Base-by-base conservation (phyloP, 2,888 invertebrate species). In the Stenchaetothrips biformis region DNA sequence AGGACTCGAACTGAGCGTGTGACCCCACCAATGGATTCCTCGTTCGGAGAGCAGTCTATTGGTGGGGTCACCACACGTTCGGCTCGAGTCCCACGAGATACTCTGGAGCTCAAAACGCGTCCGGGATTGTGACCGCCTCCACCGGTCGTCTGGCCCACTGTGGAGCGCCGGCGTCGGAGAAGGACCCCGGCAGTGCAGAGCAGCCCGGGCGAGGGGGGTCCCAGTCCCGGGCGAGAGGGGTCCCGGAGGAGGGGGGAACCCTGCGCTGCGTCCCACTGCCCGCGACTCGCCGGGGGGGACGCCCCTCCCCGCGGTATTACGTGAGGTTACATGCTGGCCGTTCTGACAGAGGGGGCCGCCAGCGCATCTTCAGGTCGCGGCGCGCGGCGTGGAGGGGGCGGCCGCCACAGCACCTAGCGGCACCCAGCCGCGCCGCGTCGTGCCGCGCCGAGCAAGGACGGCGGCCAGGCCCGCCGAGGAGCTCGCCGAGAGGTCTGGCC, bases 261-360 rank as follows among this genome's bases (percentile, higher is more conserved):
- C 37, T 1, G 53, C 4, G 53, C 53, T 4, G 53, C 67, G 67
- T 21, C 67, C 67, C 25, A 74, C 21, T 74, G 67, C 21, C 53
- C 53, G 53, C 53, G 53, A 53, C 53, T 53, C 53, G 37, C 37
- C 37, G 37, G 37, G 37, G 37, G 37, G 37, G 37, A 37, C 13
- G 53, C 67, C 25, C 67, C 25, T 11, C 67, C 67, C 67, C 25
- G 21, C 67, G 25, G 67, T 74, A 74, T 74, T 74, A 74, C 67
- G 67, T 74, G 67, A 74, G 67, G 67, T 74, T 74, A 74, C 67
- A 74, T 74, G 67, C 13, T 18, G 18, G 53, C 53, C 53, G 53
- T 13, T 11, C 53, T 18, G 53, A 9, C 53, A 18, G 53, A 6
- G 16, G 53, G 53, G 67, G 21, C 21, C 18, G 67, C 67, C 18